These are phyloP conservation scores for Taphrorychus bicolor DNA, from an alignment of 2,888 invertebrate species.

Conservation along the genomic window DNA sequence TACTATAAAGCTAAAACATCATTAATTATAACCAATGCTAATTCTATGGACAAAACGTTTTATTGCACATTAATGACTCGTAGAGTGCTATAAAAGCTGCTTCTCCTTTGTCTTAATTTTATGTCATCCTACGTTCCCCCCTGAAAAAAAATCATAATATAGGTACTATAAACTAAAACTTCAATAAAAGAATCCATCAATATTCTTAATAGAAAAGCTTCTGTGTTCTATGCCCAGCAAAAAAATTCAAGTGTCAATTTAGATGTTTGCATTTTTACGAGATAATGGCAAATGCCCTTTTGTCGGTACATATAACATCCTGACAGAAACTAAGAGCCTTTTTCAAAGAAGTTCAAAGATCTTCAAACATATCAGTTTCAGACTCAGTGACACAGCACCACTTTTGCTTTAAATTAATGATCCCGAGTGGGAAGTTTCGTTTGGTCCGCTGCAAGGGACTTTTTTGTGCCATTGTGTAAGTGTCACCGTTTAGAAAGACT, in stretches of 20 bases:
- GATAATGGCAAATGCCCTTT: conserved; percentile 51
- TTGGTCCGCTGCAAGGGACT: conserved; percentile 48
- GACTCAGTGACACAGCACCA: conserved; percentile 42
- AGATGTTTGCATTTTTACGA: conserved; percentile 50
- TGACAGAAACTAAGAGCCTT: conserved; percentile 51
- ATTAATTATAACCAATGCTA: background rate
- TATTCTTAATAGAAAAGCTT: background rate
- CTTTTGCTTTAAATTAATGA: background rate
- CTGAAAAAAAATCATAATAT: conserved; percentile 56
- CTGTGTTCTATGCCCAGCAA: no score
- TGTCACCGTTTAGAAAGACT: conserved; percentile 60
- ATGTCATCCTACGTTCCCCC: conserved; percentile 57
- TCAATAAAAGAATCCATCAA: background rate
- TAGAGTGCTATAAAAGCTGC: background rate
- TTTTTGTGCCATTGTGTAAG: conserved; percentile 58
- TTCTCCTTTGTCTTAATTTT: conserved; percentile 32
- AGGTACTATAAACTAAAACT: background rate
- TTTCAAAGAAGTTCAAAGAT: conserved; percentile 55
- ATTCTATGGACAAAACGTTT: background rate
- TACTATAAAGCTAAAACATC: background rate
- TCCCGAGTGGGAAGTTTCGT: background rate
- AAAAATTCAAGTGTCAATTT: conserved; percentile 52
- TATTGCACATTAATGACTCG: background rate
- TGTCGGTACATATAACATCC: conserved; percentile 51
- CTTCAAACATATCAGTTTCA: conserved; percentile 59